These are phyloP conservation scores for Argyresthia albistria DNA, from an alignment of 2,888 invertebrate species.

Conservation along the genomic window DNA sequence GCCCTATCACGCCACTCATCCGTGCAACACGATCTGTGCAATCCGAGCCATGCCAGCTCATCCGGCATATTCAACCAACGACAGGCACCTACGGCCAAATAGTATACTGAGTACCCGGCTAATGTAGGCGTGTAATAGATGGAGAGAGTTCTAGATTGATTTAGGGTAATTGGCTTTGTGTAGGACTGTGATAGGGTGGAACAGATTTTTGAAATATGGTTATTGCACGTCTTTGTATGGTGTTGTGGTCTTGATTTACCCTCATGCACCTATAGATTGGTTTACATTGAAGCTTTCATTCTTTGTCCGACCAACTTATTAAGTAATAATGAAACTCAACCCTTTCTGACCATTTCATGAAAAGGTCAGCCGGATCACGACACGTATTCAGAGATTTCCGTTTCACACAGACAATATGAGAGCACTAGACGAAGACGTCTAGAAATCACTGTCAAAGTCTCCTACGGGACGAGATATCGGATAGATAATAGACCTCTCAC, in stretches of 20 bases:
- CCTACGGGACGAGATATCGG: constrained; percentile 11
- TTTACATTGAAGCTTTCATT: too few relatives aligned
- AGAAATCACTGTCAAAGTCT: constrained; percentile 12
- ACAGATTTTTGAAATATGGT: constrained; percentile 4
- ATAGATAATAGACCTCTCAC: constrained; percentile 15
- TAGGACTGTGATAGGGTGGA: constrained; percentile 3
- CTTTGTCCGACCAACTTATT: too few relatives aligned
- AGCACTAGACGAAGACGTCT: background rate
- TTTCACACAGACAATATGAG: too few relatives aligned
- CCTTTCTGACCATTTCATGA: too few relatives aligned
- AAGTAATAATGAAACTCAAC: too few relatives aligned
- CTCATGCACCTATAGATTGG: too few relatives aligned
- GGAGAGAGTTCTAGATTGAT: constrained; percentile 35
- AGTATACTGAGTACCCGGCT: constrained; percentile 40
- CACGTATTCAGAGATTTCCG: background rate
- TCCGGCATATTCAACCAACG: background rate
- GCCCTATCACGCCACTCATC: background rate
- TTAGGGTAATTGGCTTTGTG: constrained; percentile 12
- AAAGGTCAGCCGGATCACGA: too few relatives aligned
- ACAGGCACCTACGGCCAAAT: constrained; percentile 37
- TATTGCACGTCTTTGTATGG: background rate
- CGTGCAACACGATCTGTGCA: background rate
- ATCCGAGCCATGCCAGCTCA: background rate
- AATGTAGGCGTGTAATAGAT: constrained; percentile 57
- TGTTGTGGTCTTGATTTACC: too few relatives aligned